Evolutionary conservation across 2,113 vertebrate species (phyloP).

Genomic region (Vicugna pacos): DNA sequence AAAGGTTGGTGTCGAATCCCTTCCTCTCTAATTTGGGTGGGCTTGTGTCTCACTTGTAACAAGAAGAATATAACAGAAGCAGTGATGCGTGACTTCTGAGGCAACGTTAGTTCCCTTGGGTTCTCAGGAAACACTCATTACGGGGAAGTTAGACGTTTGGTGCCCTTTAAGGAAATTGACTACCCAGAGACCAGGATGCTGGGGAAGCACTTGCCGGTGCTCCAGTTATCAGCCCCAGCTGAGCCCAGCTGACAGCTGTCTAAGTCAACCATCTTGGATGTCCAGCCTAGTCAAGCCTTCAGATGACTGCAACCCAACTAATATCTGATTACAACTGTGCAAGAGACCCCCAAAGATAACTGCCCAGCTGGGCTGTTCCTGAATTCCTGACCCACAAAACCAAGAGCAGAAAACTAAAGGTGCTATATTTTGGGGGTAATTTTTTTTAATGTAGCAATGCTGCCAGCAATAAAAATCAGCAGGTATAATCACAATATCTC

Average conservation of each 20-base stretch:
- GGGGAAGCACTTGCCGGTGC: fast-evolving
- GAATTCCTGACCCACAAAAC: neutral
- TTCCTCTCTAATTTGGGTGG: neutral
- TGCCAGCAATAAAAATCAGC: neutral
- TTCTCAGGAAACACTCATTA: neutral
- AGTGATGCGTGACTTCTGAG: neutral
- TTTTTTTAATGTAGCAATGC: neutral
- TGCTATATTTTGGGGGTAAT: neutral
- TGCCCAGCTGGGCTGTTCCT: neutral
- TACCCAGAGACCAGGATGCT: neutral
- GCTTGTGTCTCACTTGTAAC: neutral
- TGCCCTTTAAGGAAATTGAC: neutral
- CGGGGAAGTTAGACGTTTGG: neutral
- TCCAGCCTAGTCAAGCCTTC: neutral
- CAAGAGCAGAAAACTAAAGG: neutral
- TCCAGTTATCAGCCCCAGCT: neutral
- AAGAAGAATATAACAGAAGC: neutral
- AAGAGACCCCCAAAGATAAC: neutral
- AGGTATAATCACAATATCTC: neutral
- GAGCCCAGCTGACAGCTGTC: neutral
- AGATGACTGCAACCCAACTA: neutral
- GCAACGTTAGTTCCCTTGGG: neutral
- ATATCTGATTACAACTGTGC: neutral
- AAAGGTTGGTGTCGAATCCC: neutral
- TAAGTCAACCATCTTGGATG: neutral